Base-by-base conservation (phyloP, 2,113 vertebrate species). In the Stomatorhinus ivindoensis region DNA sequence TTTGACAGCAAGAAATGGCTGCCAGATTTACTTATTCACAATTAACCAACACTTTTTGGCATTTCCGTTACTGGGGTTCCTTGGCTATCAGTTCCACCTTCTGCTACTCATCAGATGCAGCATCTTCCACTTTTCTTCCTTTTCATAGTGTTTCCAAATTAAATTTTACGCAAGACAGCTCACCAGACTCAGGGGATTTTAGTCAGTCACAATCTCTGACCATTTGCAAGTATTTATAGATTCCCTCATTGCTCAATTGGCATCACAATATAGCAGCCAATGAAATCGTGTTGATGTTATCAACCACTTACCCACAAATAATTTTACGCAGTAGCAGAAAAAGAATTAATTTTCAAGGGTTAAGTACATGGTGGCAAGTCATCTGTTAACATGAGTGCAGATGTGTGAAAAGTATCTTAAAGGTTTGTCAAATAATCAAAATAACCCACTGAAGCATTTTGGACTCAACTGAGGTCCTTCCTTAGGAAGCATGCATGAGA, bases 131-230 rank as follows among this genome's bases (percentile, higher is more conserved):
- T 58, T 87, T 4, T 89, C 44, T 85, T 89, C 89, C 90, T 90
- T 91, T 53, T 91, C 58, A 19, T 85, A 46, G 82, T 53, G n/a
- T 39, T 69, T 88, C 47, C 50, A 86, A 44, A 89, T 88, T 76
- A 53, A 86, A 80, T 88, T 88, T 90, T 91, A 88, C 89, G 80
- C 48, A 27, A 88, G 69, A 53, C 39, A 82, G 46, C 89, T 89
- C 89, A 87, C 24, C 42, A 87, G 58, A 90, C 89, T 91, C 88
- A 90, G 88, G 87, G 86, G 89, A 90, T 80, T 86, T 86, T 91
- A 87, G 89, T 89, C 92, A 61, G 61, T 87, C 87, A 92, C 90
- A 87, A 44, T 82, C 88, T 46, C 19, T 87, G 39, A 10, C 69
- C 53, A 90, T 90, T 86, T 92, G 8, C 27, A 86, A 91, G 90